Conservation (phyloP, 2,888 invertebrate genomes). For the Willowsia nigromaculata region DNA sequence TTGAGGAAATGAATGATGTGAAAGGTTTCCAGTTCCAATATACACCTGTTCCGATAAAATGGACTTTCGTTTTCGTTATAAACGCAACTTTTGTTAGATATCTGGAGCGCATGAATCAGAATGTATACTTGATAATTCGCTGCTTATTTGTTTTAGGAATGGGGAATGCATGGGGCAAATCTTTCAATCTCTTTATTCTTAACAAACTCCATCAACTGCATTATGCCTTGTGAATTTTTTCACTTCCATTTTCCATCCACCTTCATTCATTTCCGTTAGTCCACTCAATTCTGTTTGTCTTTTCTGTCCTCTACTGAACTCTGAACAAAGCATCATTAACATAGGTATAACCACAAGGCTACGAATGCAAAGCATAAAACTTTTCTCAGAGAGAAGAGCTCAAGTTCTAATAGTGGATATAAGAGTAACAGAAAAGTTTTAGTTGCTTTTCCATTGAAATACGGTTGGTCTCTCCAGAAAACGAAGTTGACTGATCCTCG, state of each 20-base stretch:
- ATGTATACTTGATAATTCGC: too few species aligned
- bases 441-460: neutral
- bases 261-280: neutral
- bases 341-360: neutral
- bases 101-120: too few species aligned
- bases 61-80: too few species aligned
- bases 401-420: neutral
- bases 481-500: slow-evolving; percentile 15
- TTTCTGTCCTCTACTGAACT: neutral
- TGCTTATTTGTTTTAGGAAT: too few species aligned
- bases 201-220: too few species aligned
- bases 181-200: too few species aligned
- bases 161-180: too few species aligned
- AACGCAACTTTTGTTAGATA: too few species aligned
- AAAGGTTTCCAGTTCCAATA: neutral
- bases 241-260: neutral
- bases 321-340: neutral
- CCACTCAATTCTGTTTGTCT: slow-evolving; percentile 25
- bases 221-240: neutral
- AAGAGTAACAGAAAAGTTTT: neutral
- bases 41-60: too few species aligned
- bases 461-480: neutral
- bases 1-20: too few species aligned
- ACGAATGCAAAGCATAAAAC: neutral
- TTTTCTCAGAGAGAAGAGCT: neutral